A percentile compares a stretch with the other conserved stretches of the same genome.
phyloP scores from a whole-genome alignment of 2,113 vertebrate genomes.

The Ctenodactylus gundi region DNA sequence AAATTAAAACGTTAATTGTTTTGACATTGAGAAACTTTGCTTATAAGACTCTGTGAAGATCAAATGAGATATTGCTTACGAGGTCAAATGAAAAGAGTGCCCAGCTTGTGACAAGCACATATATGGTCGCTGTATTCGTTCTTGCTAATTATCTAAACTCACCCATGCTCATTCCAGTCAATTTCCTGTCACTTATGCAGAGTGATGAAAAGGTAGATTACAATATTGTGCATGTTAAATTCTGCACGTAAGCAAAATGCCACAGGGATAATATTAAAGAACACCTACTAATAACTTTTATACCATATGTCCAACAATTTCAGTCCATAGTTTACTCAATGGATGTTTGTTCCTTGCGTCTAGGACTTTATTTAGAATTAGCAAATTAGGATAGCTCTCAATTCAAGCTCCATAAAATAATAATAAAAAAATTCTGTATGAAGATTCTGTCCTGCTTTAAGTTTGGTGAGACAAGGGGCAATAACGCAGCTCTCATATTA shows the following conservation, averaged over 20 bases:
- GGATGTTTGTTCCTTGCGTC: background rate
- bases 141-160: background rate
- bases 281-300: background rate
- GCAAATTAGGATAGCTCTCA: background rate
- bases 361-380: background rate
- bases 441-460: background rate
- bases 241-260: background rate
- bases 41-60: background rate
- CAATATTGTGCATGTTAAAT: background rate
- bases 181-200: background rate
- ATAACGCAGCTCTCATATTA: background rate
- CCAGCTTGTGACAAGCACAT: background rate
- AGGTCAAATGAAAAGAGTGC: background rate
- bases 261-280: background rate
- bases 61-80: background rate
- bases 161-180: background rate
- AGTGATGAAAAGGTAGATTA: background rate
- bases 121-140: background rate
- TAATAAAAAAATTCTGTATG: background rate
- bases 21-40: background rate
- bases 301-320: background rate
- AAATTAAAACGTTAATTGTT: background rate
- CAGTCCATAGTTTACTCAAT: background rate
- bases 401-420: background rate
- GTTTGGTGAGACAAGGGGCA: background rate